These are phyloP conservation scores for Callospermophilus lateralis DNA, from an alignment of 2,113 vertebrate species.

Conservation along the genomic window DNA sequence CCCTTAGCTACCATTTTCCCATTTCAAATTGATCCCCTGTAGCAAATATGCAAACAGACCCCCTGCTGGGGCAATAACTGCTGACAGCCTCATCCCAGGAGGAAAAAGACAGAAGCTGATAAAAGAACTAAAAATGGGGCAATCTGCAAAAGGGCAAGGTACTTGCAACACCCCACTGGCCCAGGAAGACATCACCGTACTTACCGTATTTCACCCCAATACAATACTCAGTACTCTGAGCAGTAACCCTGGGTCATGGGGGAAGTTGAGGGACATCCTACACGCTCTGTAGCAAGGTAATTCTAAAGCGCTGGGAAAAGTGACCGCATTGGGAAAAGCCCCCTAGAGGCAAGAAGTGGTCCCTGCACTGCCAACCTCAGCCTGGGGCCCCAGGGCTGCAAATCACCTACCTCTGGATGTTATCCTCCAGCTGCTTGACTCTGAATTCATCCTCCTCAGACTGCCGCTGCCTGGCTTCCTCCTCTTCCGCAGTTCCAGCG, in stretches of 20 bases:
- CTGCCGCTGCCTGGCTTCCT: conserved; percentile 92
- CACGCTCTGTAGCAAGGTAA: too few species aligned
- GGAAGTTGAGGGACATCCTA: not conserved
- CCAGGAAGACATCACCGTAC: not conserved
- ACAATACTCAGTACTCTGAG: not conserved
- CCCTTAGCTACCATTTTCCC: not conserved
- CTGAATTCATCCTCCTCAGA: conserved; percentile 95
- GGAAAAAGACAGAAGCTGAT: not conserved
- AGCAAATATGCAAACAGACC: not conserved
- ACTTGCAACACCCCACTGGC: not conserved
- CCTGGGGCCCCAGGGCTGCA: not conserved
- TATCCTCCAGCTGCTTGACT: conserved; percentile 94
- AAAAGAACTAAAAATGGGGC: not conserved
- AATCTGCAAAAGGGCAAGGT: not conserved
- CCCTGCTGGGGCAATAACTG: not conserved
- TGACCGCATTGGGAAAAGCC: not conserved
- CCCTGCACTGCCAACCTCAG: not conserved
- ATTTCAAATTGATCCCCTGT: not conserved
- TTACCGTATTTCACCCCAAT: not conserved
- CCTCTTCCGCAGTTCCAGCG: conserved; percentile 91
- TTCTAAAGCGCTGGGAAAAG: too few species aligned
- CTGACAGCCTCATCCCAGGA: not conserved
- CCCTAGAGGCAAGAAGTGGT: not conserved
- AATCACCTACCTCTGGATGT: conserved; percentile 92
- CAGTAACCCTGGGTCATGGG: not conserved